phyloP scores from a whole-genome alignment of 1,140 invertebrate genomes.

The Nephotettix cincticeps region DNA sequence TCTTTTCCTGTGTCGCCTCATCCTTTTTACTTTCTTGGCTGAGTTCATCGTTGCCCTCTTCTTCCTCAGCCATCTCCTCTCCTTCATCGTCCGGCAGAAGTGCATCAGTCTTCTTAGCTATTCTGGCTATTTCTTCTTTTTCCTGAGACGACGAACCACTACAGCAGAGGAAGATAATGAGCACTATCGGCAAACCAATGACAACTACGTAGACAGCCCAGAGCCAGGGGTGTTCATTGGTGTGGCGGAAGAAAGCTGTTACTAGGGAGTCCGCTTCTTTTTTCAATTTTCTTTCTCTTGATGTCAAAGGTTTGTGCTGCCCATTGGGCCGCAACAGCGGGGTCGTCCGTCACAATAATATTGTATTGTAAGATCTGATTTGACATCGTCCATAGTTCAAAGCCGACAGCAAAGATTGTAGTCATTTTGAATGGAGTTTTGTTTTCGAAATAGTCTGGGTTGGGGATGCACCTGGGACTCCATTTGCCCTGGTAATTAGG shows the following conservation, averaged over 20 bases:
- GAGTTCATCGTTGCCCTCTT: constrained; percentile 44
- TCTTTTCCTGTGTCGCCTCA: not conserved
- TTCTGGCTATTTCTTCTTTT: constrained; percentile 42
- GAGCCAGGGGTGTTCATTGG: constrained; percentile 87
- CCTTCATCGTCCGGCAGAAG: constrained; percentile 49
- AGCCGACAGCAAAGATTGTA: constrained; percentile 85
- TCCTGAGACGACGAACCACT: constrained; percentile 55
- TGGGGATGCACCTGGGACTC: constrained; percentile 81
- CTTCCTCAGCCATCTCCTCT: constrained; percentile 45
- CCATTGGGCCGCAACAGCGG: constrained; percentile 76
- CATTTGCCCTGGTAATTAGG: constrained; percentile 95
- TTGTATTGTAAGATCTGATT: constrained; percentile 94
- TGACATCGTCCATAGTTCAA: constrained; percentile 99
- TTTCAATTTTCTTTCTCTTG: constrained; percentile 77
- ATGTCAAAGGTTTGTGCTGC: constrained; percentile 81
- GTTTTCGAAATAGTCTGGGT: constrained; percentile 94
- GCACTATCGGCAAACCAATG: constrained; percentile 72
- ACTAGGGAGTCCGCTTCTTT: constrained; percentile 76
- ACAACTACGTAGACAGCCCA: constrained; percentile 85
- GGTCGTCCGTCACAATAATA: constrained; percentile 86
- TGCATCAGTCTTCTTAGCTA: constrained; percentile 63
- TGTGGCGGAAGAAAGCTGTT: constrained; percentile 75
- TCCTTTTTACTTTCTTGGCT: constrained; percentile 5
- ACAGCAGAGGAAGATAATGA: constrained; percentile 80
- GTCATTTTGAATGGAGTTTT: constrained; percentile 88